These are phyloP conservation scores for Promerops cafer DNA, from an alignment of 2,113 vertebrate species.

Conservation along the genomic window DNA sequence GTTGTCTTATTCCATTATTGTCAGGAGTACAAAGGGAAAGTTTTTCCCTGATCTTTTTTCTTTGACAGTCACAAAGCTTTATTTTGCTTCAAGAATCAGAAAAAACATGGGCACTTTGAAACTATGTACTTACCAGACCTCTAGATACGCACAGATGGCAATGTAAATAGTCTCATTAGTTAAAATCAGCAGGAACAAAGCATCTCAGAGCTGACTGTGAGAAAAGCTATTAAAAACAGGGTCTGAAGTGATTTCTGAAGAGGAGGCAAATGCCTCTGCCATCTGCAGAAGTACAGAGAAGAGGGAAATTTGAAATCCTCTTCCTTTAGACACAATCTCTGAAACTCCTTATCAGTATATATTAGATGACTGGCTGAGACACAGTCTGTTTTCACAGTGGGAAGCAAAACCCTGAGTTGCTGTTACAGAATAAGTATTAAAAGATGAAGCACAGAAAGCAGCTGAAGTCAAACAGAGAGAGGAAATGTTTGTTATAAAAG, in stretches of 20 bases:
- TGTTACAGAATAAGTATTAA: background rate
- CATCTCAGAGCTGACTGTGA: background rate
- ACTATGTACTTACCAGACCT: background rate
- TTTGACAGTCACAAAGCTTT: background rate
- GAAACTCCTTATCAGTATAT: background rate
- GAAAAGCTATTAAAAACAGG: background rate
- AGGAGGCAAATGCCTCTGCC: background rate
- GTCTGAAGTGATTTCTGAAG: slow-evolving; percentile 5
- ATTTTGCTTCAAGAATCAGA: background rate
- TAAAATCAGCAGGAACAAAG: slow-evolving; percentile 3
- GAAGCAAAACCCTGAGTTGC: background rate
- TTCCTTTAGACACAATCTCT: background rate
- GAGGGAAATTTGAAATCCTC: slow-evolving; percentile 50
- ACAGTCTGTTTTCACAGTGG: background rate
- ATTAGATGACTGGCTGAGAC: background rate
- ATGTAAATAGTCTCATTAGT: background rate
- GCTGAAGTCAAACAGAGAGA: background rate
- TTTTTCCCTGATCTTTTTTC: background rate
- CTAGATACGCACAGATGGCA: background rate
- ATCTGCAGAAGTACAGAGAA: background rate
- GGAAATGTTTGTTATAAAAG: background rate
- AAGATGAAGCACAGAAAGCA: background rate
- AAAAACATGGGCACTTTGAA: background rate
- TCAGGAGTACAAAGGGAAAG: background rate
- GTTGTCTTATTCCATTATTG: background rate